Evolutionary conservation across 2,888 invertebrate genomes (phyloP).

Genomic region (Pterostichus niger): DNA sequence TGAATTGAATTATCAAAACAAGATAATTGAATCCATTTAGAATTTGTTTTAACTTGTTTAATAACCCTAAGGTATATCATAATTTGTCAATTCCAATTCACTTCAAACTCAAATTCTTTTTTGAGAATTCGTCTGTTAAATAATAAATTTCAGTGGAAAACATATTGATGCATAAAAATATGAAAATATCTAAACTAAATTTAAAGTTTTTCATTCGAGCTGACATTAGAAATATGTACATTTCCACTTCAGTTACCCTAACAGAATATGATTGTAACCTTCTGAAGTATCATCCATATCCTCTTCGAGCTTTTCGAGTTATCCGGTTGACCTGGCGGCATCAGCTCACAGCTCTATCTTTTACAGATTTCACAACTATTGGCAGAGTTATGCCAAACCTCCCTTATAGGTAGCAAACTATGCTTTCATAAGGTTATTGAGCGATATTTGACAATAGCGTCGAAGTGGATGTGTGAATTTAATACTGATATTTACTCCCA

Average conservation of each 20-base stretch:
- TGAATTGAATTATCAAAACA: no score
- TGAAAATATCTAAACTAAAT: no score
- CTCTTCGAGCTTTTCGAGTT: neutral
- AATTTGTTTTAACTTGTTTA: no score
- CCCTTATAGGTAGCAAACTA: neutral
- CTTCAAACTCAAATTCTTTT: no score
- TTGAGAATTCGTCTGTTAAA: no score
- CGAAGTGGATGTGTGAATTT: conserved; percentile 38
- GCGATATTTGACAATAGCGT: conserved; percentile 34
- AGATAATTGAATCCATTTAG: no score
- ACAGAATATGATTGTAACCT: conserved; percentile 28
- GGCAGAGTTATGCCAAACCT: conserved; percentile 3
- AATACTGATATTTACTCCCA: conserved; percentile 31
- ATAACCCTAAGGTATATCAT: no score
- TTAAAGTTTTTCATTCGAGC: neutral
- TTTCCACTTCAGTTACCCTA: neutral
- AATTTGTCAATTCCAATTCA: no score
- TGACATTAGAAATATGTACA: conserved; percentile 10
- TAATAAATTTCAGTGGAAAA: no score
- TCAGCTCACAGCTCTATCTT: neutral
- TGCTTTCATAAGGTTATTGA: neutral
- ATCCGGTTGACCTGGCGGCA: neutral
- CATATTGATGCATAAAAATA: no score
- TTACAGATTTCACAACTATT: conserved; percentile 12
- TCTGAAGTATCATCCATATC: neutral